Evolutionary conservation across 2,797 vertebrate genomes (phyloP).

Genomic region (Eidolon dupreanum): DNA sequence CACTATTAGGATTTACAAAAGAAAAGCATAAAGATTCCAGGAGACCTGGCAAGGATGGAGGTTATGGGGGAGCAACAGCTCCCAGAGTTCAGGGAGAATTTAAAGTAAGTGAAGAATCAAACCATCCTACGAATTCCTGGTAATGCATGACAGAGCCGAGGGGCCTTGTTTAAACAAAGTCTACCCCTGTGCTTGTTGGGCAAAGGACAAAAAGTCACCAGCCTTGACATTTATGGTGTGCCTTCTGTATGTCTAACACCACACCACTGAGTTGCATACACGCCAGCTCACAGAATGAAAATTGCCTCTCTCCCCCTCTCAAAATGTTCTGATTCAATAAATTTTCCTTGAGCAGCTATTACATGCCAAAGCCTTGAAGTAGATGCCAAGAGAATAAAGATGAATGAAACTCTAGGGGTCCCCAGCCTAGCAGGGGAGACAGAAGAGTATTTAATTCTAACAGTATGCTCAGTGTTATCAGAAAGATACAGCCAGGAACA

Average conservation of each 20-base stretch:
- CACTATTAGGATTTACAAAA: constrained; percentile 8
- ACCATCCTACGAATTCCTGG: not conserved
- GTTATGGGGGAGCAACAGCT: not conserved
- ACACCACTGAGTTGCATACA: not conserved
- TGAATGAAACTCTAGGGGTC: not conserved
- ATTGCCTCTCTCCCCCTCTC: not conserved
- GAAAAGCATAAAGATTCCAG: constrained; percentile 49
- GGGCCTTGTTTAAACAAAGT: not conserved
- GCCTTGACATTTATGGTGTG: not conserved
- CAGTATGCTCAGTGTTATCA: not conserved
- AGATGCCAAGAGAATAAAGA: constrained; percentile 7
- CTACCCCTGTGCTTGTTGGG: not conserved
- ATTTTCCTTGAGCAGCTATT: constrained; percentile 29
- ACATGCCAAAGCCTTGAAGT: constrained; percentile 6
- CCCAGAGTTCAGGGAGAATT: constrained; percentile 51
- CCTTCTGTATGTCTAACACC: not conserved
- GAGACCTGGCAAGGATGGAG: constrained; percentile 1
- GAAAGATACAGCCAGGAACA: not conserved
- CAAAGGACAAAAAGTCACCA: not conserved
- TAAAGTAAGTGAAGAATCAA: constrained; percentile 27
- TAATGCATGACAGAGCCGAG: not conserved
- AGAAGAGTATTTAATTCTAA: not conserved
- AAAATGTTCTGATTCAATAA: not conserved
- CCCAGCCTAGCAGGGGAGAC: not conserved
- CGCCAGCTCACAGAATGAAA: not conserved